Evolutionary conservation across 2,113 vertebrate genomes (phyloP).

Genomic region (Falcunculus frontatus): DNA sequence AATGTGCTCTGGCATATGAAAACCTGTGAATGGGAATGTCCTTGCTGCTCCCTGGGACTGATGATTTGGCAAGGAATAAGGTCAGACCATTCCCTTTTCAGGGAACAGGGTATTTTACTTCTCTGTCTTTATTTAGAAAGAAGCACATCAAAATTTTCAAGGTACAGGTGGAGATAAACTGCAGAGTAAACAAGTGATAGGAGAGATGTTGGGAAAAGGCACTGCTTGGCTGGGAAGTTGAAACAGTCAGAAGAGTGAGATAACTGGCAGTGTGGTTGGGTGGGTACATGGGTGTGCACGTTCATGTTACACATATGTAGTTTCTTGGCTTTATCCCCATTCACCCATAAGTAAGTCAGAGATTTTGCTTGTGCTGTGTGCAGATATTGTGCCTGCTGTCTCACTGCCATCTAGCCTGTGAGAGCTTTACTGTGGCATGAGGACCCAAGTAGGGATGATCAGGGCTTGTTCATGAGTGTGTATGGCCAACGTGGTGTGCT

Average conservation of each 20-base stretch:
- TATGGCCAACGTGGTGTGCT: accelerated
- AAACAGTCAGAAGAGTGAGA: background rate
- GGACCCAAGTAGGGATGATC: background rate
- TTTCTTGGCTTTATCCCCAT: background rate
- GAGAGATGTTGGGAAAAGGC: background rate
- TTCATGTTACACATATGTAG: background rate
- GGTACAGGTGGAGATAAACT: background rate
- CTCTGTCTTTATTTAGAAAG: background rate
- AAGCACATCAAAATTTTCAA: background rate
- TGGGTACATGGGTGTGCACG: background rate
- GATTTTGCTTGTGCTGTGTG: background rate
- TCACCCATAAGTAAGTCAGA: background rate
- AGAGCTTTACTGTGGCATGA: background rate
- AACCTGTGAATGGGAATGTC: background rate
- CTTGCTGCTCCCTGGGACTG: background rate
- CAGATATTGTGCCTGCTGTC: background rate
- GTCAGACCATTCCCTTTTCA: background rate
- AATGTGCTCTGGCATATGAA: background rate
- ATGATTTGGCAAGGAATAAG: background rate
- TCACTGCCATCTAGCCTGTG: background rate
- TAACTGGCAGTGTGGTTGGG: background rate
- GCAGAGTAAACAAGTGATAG: background rate
- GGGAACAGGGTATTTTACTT: background rate
- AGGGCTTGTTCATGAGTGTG: background rate
- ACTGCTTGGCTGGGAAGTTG: background rate